phyloP scores from a whole-genome alignment of 2,797 vertebrate genomes.

The Falco naumanni region DNA sequence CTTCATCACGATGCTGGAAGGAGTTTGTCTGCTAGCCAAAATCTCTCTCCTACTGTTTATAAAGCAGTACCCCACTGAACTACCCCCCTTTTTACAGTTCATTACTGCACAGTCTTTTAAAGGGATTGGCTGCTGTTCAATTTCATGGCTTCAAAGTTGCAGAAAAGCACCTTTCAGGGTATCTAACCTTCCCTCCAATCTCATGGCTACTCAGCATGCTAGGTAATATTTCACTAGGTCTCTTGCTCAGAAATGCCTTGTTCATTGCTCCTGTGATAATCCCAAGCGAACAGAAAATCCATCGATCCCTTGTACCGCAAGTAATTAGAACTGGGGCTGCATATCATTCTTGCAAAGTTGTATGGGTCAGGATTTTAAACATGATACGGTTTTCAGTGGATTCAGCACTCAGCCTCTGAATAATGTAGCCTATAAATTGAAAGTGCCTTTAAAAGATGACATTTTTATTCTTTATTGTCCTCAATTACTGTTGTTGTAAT shows the following conservation, averaged over 20 bases:
- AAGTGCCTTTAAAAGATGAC: constrained; percentile 22
- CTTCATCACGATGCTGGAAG: constrained; percentile 29
- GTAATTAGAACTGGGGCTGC: not conserved
- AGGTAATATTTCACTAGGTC: not conserved
- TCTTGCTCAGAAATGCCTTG: not conserved
- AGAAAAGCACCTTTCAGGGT: constrained; percentile 16
- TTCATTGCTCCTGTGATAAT: not conserved
- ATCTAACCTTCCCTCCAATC: not conserved
- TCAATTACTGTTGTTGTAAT: constrained; percentile 29
- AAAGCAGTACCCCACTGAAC: not conserved
- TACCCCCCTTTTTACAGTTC: not conserved
- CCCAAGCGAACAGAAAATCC: not conserved
- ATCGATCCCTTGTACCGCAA: not conserved
- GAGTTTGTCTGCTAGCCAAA: constrained; percentile 33
- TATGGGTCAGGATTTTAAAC: not conserved
- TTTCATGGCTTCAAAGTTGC: not conserved
- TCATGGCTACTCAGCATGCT: not conserved
- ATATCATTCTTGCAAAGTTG: not conserved
- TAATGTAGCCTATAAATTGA: constrained; percentile 2
- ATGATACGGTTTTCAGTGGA: not conserved
- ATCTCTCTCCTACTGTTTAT: constrained; percentile 32
- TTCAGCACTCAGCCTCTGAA: not conserved
- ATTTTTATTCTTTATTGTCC: constrained; percentile 12
- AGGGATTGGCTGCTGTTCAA: constrained; percentile 13
- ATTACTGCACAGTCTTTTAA: not conserved